Evolutionary conservation across 2,113 vertebrate species (phyloP), one percentile per base, ranked within the genome.

Genomic region (Catharus fuscescens): DNA sequence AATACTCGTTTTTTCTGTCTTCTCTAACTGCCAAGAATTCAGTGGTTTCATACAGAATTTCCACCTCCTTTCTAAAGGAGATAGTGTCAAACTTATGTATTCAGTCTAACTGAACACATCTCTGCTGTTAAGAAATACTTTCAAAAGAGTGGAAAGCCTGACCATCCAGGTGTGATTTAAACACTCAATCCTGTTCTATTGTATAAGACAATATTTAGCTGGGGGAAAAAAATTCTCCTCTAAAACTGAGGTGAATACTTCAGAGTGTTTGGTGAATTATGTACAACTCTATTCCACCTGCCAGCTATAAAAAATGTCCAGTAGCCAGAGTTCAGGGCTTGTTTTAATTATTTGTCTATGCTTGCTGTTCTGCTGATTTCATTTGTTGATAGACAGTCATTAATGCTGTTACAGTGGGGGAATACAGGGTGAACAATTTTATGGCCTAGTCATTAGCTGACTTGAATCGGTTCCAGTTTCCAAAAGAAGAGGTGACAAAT

Each of bases 321-420:
- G 12, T 53, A 79, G 38, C 54, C 88, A 86, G 67, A 14, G 34
- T 84, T 66, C 42, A 66, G 57, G n/a, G 8, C 25, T 95, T 93
- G 74, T 7, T 44, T 93, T 76, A 76, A 72, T 85, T 95, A 92
- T 52, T 89, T 83, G 81, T 88, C 54, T 34, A 67, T 74, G 70
- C 72, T 94, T 96, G 91, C 79, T 89, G 44, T 94, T 95, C 54
- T 91, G 53, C 87, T 96, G 50, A 90, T 97, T 97, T 95, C 92
- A 89, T 88, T 86, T 85, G 95, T 95, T 56, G 92, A 86, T 95
- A 94, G 82, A 71, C 14, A 24, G 77, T 91, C 57, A 67, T 82
- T 97, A 93, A 93, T 96, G 61, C 40, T 94, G 82, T 96, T 96
- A 88, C 42, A 69, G 82, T 73, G 65, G 60, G 95, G 84, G 50